Percentiles rank a stretch among this genome's conserved stretches.
phyloP scores from a whole-genome alignment of 53 echinoderm and acorn worm species.

The Holothuria leucospilota region DNA sequence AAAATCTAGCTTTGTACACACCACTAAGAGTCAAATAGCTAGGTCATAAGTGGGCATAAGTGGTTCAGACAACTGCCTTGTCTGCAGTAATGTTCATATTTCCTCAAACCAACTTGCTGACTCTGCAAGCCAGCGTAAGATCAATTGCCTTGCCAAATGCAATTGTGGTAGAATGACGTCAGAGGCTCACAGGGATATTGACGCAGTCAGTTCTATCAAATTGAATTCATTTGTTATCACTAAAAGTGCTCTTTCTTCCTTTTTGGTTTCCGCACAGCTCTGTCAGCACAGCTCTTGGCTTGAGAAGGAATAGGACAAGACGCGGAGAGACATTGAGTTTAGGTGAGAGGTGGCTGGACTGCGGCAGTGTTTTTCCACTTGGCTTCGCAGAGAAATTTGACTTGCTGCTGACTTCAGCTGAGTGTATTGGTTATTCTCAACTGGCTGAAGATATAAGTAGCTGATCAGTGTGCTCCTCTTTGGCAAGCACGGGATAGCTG shows the following conservation, averaged over 20 bases:
- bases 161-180: slow-evolving; percentile 36
- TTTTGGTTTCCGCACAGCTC: slow-evolving; percentile 41
- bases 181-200: slow-evolving; percentile 28
- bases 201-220: slow-evolving; percentile 36
- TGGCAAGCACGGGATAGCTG: slow-evolving; percentile 19
- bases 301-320: neutral
- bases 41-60: slow-evolving; percentile 23
- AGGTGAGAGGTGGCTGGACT: slow-evolving; percentile 9
- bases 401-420: slow-evolving; percentile 9
- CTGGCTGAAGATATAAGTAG: slow-evolving; percentile 30
- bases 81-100: slow-evolving; percentile 20
- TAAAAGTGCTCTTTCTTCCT: slow-evolving; percentile 45
- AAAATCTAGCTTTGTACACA: neutral
- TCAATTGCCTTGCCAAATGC: slow-evolving; percentile 22
- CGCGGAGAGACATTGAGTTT: neutral
- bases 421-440: slow-evolving; percentile 46
- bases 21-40: slow-evolving; percentile 14
- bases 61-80: slow-evolving; percentile 34
- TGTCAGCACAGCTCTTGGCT: slow-evolving; percentile 11
- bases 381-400: slow-evolving; percentile 40
- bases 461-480: slow-evolving; percentile 23
- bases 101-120: slow-evolving; percentile 2
- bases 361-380: slow-evolving; percentile 43
- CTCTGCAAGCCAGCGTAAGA: neutral
- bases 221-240: slow-evolving; percentile 49